Percentiles rank a stretch among this genome's conserved stretches.
Evolutionary conservation across 2,888 invertebrate genomes (phyloP).

Genomic region (Podabrus alpinus): DNA sequence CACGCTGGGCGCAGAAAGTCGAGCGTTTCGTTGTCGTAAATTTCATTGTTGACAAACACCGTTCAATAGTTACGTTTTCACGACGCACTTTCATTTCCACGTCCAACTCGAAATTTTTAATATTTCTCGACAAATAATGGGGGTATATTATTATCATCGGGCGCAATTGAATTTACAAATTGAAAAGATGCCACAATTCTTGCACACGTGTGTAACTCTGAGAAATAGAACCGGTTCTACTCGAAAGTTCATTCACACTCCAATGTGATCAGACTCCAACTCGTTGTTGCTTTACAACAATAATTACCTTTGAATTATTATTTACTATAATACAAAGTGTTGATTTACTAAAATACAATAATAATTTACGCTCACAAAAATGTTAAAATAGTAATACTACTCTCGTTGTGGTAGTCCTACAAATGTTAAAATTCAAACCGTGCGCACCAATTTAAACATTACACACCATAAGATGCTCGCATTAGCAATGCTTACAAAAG

Average conservation of each 20-base stretch:
- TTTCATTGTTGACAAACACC: background rate
- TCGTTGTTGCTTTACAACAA: conserved; percentile 41
- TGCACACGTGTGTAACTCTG: conserved; percentile 42
- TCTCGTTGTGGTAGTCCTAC: background rate
- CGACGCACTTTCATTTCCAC: background rate
- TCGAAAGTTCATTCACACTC: conserved; percentile 51
- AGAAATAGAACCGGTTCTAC: conserved; percentile 50
- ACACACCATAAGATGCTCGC: background rate
- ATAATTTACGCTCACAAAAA: background rate
- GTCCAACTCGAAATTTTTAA: background rate
- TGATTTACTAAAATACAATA: conserved; percentile 2
- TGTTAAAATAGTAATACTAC: background rate
- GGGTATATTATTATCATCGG: conserved; percentile 23
- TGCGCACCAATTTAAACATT: background rate
- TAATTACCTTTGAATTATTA: conserved; percentile 47
- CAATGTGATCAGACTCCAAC: conserved; percentile 43
- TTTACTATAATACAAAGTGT: conserved; percentile 37
- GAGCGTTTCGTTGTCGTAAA: background rate
- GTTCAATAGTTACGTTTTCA: background rate
- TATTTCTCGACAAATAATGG: conserved; percentile 1
- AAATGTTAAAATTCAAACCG: background rate
- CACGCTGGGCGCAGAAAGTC: background rate
- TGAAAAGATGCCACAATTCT: conserved; percentile 33
- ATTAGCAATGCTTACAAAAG: background rate
- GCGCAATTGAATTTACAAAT: conserved; percentile 35